Base-by-base conservation (phyloP, 2,888 invertebrate genomes). In the Agriotes lineatus region DNA sequence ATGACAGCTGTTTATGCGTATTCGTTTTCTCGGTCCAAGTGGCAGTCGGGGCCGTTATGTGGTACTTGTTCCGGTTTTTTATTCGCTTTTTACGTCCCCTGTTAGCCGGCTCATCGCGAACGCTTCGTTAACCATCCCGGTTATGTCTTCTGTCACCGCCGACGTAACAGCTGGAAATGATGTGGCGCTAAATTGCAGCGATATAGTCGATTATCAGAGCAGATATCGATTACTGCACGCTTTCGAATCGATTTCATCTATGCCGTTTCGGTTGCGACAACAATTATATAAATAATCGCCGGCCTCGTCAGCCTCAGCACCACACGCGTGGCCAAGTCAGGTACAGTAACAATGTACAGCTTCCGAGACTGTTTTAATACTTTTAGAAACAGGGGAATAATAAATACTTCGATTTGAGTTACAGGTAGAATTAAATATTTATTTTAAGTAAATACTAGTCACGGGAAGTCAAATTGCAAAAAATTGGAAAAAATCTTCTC, bases 141-240 rank as follows among this genome's bases (percentile, higher is more conserved):
- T 59, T 68, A 58, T 37, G 62, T 60, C 48, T 66, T 66, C 57
- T 18, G 16, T 19, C 5, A 45, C 50, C 19, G 39, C 42, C 45
- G 37, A 59, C 50, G 68, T 52, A 68, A 68, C 37, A 58, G 56
- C 63, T 58, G 20, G n/a, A 48, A 52, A 67, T 52, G 58, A 63
- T 39, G 60, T 65, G 44, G 64, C 69, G 69, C 64, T 69, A 69
- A 69, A 69, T 69, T 64, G 69, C 20, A 57, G 44, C 42, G 50
- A 63, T 68, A 42, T 63, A 37, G 54, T 52, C 64, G 44, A 69
- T 69, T 69, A 69, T 56, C 56, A 65, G 69, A 69, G 64, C 64
- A 69, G 69, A 65, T 69, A 69, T 69, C 44, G 69, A 65, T 65
- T 54, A 56, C 39, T 52, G 30, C 50, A 69, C 64, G 69, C 69